A percentile compares a stretch with the other conserved stretches of the same genome.
phyloP scores from a whole-genome alignment of 2,888 invertebrate genomes.

The Heliconius cydno region DNA sequence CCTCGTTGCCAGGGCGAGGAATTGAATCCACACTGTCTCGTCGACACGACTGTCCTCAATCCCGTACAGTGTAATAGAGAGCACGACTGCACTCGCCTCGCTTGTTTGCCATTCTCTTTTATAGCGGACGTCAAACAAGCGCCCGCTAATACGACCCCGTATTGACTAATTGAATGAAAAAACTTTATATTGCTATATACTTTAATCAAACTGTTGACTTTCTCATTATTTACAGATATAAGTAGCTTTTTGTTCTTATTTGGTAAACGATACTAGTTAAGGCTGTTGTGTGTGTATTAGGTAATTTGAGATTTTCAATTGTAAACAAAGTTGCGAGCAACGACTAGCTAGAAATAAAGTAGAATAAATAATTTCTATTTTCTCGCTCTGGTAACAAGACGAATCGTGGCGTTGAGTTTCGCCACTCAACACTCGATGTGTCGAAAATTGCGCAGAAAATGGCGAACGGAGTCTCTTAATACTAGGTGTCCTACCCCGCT shows the following conservation, averaged over 20 bases:
- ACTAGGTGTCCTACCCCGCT: not conserved
- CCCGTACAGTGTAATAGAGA: conserved; percentile 37
- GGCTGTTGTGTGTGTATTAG: no score
- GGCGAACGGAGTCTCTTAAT: not conserved
- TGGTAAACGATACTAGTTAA: not conserved
- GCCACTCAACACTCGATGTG: no score
- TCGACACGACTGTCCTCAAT: no score
- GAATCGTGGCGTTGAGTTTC: no score
- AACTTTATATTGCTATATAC: conserved; percentile 42
- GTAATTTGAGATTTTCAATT: no score
- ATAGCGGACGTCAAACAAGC: conserved; percentile 45
- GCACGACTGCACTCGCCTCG: conserved; percentile 31
- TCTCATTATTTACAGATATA: not conserved
- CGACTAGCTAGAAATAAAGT: no score
- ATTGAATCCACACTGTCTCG: not conserved
- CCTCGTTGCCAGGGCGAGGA: not conserved
- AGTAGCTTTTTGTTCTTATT: not conserved
- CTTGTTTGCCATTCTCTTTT: conserved; percentile 48
- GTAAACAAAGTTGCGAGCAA: no score
- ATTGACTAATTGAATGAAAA: conserved; percentile 45
- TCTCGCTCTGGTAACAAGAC: no score
- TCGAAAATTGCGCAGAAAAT: not conserved
- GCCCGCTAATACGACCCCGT: conserved; percentile 43
- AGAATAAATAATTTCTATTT: no score
- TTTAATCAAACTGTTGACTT: conserved; percentile 29